These are phyloP conservation scores for Tachycineta bicolor DNA, from an alignment of 2,113 vertebrate species.

Conservation along the genomic window DNA sequence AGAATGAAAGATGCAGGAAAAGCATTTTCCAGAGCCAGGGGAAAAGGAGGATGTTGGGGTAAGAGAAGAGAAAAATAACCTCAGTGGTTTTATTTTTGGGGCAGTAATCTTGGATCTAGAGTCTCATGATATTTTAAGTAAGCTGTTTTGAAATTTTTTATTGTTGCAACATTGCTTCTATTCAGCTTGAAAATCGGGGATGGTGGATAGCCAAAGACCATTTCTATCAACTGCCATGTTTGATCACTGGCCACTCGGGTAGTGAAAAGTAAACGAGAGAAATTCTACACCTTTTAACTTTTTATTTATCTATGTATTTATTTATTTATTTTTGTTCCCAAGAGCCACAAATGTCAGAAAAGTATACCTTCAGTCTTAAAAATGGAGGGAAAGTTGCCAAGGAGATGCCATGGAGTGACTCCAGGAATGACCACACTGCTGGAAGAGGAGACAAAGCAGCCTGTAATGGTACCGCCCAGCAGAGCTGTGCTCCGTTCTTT, in stretches of 20 bases:
- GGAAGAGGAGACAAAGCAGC: neutral
- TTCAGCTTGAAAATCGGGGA: neutral
- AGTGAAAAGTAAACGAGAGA: neutral
- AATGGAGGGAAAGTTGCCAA: neutral
- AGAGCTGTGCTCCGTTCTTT: neutral
- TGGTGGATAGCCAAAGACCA: neutral
- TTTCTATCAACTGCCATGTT: neutral
- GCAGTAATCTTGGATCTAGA: neutral
- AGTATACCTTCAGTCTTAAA: neutral
- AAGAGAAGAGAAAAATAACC: neutral
- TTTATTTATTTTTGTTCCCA: neutral
- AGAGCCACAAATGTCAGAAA: neutral
- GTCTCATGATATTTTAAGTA: neutral
- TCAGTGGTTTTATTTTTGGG: neutral
- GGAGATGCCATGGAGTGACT: neutral
- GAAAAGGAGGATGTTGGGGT: neutral
- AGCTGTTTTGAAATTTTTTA: neutral
- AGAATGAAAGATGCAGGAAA: neutral
- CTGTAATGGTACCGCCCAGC: rapidly evolving
- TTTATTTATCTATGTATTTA: neutral
- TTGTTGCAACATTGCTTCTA: neutral
- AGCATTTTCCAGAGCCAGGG: neutral
- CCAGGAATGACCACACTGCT: neutral
- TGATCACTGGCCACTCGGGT: neutral
- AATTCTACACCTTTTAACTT: neutral